phyloP scores from a whole-genome alignment of 2,113 vertebrate genomes.

The Larimichthys polyactis region DNA sequence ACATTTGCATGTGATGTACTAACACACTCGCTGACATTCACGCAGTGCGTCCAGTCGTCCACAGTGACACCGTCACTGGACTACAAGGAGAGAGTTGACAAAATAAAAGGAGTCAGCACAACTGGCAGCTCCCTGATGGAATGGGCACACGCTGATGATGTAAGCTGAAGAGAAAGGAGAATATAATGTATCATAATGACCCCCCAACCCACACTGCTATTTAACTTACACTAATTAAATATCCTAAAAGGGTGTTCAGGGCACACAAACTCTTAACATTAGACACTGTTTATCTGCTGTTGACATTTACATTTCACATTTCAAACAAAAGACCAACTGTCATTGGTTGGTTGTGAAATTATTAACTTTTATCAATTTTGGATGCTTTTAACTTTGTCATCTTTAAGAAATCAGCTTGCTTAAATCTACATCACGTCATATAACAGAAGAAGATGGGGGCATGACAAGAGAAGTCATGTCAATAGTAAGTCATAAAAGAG shows the following conservation, averaged over 20 bases:
- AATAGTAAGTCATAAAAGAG: constrained; percentile 27
- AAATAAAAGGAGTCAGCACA: constrained; percentile 56
- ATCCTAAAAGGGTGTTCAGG: background rate
- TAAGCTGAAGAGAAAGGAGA: constrained; percentile 1
- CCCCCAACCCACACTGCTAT: background rate
- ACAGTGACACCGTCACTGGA: constrained; percentile 9
- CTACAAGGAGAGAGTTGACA: constrained; percentile 49
- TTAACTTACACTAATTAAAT: background rate
- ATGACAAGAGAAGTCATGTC: constrained; percentile 4
- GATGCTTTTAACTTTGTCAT: background rate
- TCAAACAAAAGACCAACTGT: background rate
- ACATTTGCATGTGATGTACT: constrained; percentile 4
- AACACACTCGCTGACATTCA: constrained; percentile 48
- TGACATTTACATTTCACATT: no score
- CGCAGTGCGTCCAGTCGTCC: constrained; percentile 41
- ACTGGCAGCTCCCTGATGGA: constrained; percentile 25
- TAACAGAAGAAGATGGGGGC: background rate
- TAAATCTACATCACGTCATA: background rate
- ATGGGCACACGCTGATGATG: constrained; percentile 5
- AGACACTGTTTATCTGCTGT: background rate
- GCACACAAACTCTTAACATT: background rate
- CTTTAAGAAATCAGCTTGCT: background rate
- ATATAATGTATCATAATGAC: background rate
- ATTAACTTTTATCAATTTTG: background rate
- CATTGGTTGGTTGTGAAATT: no score